Percentiles rank a stretch among this genome's conserved stretches.
Conservation (phyloP, 2,888 invertebrate species). For the Leucoma salicis region DNA sequence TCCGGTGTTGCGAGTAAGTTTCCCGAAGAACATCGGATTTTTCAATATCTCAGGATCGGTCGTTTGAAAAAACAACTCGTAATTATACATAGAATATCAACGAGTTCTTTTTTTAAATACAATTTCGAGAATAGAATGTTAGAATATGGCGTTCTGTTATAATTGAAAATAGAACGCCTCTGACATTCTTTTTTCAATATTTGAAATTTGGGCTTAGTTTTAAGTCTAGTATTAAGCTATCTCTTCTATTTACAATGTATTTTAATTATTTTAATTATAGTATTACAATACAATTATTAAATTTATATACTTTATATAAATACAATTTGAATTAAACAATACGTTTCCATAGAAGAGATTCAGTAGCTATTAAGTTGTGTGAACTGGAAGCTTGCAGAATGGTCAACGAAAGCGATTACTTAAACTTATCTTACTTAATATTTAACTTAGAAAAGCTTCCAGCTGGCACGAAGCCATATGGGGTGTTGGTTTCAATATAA, state of each 20-base stretch:
- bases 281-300: conserved; percentile 4
- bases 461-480: conserved; percentile 78
- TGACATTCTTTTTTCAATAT: conserved; percentile 35
- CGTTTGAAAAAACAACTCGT: conserved; percentile 30
- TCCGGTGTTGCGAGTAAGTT: conserved; percentile 94
- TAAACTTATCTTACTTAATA: conserved; percentile 43
- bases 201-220: conserved; percentile 31
- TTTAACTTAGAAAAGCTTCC: conserved; percentile 69
- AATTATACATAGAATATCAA: conserved; percentile 5
- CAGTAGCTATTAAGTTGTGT: conserved; percentile 67
- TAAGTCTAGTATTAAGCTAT: conserved; percentile 26
- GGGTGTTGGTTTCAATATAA: conserved; percentile 79
- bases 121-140: conserved; percentile 34
- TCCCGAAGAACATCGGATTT: conserved; percentile 47
- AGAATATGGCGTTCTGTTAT: conserved; percentile 23
- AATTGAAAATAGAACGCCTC: conserved; percentile 21
- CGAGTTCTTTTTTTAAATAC: conserved; percentile 28
- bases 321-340: conserved; percentile 13
- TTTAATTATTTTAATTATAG: conserved; percentile 15
- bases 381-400: conserved; percentile 71
- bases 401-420: conserved; percentile 35
- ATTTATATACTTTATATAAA: conserved; percentile 15
- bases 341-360: conserved; percentile 56
- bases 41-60: conserved; percentile 26
- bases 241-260: conserved; percentile 36